Base-by-base conservation (phyloP, 1,140 invertebrate genomes). In the Bombus affinis region DNA sequence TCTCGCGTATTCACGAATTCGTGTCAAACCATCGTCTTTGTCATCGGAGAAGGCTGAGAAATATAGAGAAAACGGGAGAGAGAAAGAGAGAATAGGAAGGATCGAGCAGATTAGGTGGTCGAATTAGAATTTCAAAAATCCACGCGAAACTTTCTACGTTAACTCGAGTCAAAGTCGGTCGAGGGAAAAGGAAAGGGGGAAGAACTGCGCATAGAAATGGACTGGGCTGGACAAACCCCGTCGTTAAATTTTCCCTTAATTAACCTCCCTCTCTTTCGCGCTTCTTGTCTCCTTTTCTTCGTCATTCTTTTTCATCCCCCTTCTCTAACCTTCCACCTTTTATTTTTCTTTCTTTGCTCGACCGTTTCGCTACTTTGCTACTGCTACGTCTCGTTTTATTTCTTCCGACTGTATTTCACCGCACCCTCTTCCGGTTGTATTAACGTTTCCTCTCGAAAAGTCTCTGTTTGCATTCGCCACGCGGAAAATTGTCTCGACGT, bases 81-180 rank as follows among this genome's bases (percentile, higher is more conserved):
- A 12, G 0, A 53, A 25, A 32, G 32, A 37, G 12, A n/a, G n/a
- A 3, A 35, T 22, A 10, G 82, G 78, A 81, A 15, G 78, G 82
- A 70, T 71, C 57, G 84, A 73, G 68, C 53, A 85, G 86, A 91
- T 92, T 91, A 90, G 88, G 70, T 68, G 80, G 72, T 68, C 39
- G 78, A 91, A 92, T 92, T 90, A 91, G 92, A 89, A 92, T 90
- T 92, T 91, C 90, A 92, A 88, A 92, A 92, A 90, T 90, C 79
- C 87, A 59, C 82, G 88, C 37, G 85, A 71, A 92, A 92, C 87
- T 92, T 91, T 90, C 68, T 62, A 75, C 91, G 91, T 92, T 91
- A 88, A 85, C 75, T 88, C 88, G 37, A 74, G 88, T 71, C 76
- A 81, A 86, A 89, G 83, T 89, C 72, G 68, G 70, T 66, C 66